Base-by-base conservation (phyloP, 1,140 invertebrate species). In the Cydia amplana region DNA sequence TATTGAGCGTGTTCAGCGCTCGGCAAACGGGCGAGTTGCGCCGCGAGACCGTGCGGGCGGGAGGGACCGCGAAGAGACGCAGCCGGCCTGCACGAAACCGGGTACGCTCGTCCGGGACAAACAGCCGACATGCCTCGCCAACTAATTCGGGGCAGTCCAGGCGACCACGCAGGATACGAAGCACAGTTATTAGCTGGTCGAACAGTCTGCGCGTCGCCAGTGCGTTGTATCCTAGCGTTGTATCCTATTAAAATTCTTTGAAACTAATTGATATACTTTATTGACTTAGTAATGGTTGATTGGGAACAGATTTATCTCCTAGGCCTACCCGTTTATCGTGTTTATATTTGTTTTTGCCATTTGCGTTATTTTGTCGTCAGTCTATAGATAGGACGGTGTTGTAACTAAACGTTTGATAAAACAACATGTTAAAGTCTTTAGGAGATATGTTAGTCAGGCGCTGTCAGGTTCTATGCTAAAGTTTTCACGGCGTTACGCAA, bases 231-330 rank as follows among this genome's bases (percentile, higher is more conserved):
- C n/a, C n/a, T n/a, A n/a, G n/a, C n/a, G n/a, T n/a, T n/a, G n/a
- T n/a, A n/a, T n/a, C n/a, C n/a, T n/a, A n/a, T n/a, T n/a, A 43
- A 70, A 70, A 70, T 70, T 70, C 65, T 70, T 70, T 36, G 65
- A 70, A 70, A 70, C 65, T 70, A 70, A 70, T 70, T 70, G 65
- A 70, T 70, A 70, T 10, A 70, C 65, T 70, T 70, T 70, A 70
- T 70, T 70, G 65, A 32, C 28, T n/a, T 23, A 40, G 65, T 70
- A 70, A 70, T 70, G 65, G n/a, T 32, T 9, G 65, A 70, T 20
- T 70, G n/a, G 36, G 65, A 36, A 40, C 65, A 36, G 65, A 70
- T 70, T 70, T 70, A 70, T 70, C 65, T 70, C 36, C 36, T 70
- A 70, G 65, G 16, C 18, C 18, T 36, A 70, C 64, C 6, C 28